These are phyloP conservation scores for Orcinus orca DNA, from an alignment of 2,113 vertebrate genomes.

Conservation along the genomic window DNA sequence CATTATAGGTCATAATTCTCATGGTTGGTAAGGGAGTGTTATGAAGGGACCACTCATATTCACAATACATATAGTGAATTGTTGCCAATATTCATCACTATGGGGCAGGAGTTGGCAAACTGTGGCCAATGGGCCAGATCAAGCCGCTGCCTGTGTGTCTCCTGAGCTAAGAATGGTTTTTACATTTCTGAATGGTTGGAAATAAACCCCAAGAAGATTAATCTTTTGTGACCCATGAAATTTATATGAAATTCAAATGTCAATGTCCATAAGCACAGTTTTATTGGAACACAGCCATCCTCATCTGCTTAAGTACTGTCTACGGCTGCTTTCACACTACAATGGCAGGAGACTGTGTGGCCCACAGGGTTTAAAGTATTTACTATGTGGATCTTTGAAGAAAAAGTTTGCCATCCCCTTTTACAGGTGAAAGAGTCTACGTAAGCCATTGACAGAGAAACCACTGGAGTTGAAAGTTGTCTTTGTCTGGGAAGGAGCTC, in stretches of 20 bases:
- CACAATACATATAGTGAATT: not conserved
- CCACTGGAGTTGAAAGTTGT: not conserved
- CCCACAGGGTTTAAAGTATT: not conserved
- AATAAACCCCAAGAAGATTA: constrained; percentile 42
- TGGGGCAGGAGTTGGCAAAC: not conserved
- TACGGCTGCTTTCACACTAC: not conserved
- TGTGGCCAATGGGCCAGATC: not conserved
- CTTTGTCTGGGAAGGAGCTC: not conserved
- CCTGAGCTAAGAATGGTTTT: not conserved
- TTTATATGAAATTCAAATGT: constrained; percentile 28
- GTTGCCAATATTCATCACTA: not conserved
- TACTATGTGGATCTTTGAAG: not conserved
- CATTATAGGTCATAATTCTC: not conserved
- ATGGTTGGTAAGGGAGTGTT: not conserved
- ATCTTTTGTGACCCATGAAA: not conserved
- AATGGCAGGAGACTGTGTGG: not conserved
- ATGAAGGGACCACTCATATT: not conserved
- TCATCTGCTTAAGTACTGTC: not conserved
- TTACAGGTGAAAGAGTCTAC: not conserved
- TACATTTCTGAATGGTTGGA: constrained; percentile 34
- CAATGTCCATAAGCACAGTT: not conserved
- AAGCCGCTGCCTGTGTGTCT: not conserved
- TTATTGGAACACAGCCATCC: not conserved
- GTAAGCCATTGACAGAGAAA: not conserved
- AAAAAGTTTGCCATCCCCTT: not conserved